Base-by-base conservation (phyloP, 2,797 vertebrate species). In the Petrocephalus schoutedeni region DNA sequence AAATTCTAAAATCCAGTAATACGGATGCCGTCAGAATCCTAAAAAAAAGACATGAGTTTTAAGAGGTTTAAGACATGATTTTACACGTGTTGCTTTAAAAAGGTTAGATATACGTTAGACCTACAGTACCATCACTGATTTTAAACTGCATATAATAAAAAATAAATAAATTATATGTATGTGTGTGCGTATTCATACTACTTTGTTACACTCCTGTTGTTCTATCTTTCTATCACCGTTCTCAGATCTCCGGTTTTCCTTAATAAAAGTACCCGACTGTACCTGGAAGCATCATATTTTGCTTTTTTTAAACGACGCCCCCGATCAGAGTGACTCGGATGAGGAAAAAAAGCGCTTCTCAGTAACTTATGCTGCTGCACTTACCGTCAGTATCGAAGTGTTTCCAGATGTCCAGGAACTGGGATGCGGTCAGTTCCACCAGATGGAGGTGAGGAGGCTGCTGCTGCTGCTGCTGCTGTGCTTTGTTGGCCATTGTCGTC, bases 371-470 rank as follows among this genome's bases (percentile, higher is more conserved):
- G 53, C 87, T 74, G 85, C 59, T 83, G 85, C 89, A 95, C 97
- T 94, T 95, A 99, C 98, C 98, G 91, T 99, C 98, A 21, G 96
- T 89, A 85, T 99, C 98, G 90, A 97, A 99, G 92, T 98, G 98
- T 90, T 97, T 97, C 98, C 98, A 99, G 89, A 99, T 98, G 89
- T 98, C 98, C 90, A 99, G 95, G 95, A 99, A 99, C 95, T 99
- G 98, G 88, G 97, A 97, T 10, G 98, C 98, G 61, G 97, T 98
- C 94, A 98, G 94, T 94, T 98, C 97, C 84, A 97, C 97, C 95
- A 98, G 95, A 92, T 98, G 97, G 90, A 99, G 97, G 93, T 97
- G 96, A 90, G 97, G 97, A 92, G 97, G 96, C 92, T 97, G 97
- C 92, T 96, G 96, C 36, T 41, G 36, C 3, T 3, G 28, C 28